Evolutionary conservation across 2,797 vertebrate genomes (phyloP), one percentile per base, ranked within the genome.

Genomic region (Pampus argenteus): DNA sequence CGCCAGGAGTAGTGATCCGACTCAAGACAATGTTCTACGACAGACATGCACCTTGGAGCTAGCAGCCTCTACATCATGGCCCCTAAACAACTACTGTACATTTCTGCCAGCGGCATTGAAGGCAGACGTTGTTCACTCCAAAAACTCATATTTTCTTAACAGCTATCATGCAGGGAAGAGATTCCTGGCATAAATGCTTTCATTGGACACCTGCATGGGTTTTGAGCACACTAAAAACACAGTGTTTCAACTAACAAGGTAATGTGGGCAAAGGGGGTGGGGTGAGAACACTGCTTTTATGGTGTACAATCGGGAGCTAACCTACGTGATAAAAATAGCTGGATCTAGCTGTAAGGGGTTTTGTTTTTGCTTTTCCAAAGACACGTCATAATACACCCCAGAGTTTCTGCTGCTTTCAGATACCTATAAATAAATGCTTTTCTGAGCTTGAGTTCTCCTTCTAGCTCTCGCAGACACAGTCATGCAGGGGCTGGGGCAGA

Each of bases 371-470:
- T 90, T 87, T 88, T 87, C 66, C 71, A 86, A 86, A 91, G 65
- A 62, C 82, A 87, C 65, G 61, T 84, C 88, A 91, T 89, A 91
- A 91, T 87, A 87, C 89, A 91, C 87, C 79, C 83, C 88, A 89
- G 89, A 89, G 89, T 88, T 91, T 84, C 69, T 4, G 34, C 82
- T 73, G 89, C 89, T 91, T 88, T 92, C 84, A 90, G 75, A 89
- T 88, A 86, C 73, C 93, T 93, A 94, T 93, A 93, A 94, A 94
- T 94, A 94, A 93, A 94, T 87, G 89, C 90, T 91, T 89, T 93
- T 81, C 80, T 83, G 68, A 68, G 86, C 79, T 82, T 72, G 71
- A 82, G 82, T 83, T 74, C 79, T 81, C 67, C 66, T 74, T 34
- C 47, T 47, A 31, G 31, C 45, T 28, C 55, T 13, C 1, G 20